Evolutionary conservation across 2,888 invertebrate species (phyloP).

Genomic region (Drosophila atroscutellata): DNA sequence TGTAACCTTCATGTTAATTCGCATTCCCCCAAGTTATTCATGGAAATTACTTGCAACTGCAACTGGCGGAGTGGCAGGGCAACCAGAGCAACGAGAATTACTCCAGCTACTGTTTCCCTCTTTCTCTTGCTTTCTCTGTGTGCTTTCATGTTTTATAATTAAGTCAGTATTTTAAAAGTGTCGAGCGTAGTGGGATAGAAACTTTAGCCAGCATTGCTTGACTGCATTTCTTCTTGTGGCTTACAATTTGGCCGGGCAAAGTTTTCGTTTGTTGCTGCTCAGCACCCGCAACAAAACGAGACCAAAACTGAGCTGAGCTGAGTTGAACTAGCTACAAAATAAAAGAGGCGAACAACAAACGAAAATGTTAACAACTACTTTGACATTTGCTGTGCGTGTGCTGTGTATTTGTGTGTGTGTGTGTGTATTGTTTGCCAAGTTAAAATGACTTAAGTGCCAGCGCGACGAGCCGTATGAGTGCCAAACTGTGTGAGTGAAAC

Average conservation of each 20-base stretch:
- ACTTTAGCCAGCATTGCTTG: conserved; percentile 65
- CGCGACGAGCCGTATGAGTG: conserved; percentile 68
- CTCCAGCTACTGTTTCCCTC: conserved; percentile 10
- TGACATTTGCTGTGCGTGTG: conserved; percentile 68
- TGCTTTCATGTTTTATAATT: conserved; percentile 77
- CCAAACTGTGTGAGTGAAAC: conserved; percentile 43
- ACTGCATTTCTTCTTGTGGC: conserved; percentile 65
- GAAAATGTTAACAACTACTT: conserved; percentile 81
- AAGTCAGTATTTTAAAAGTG: conserved; percentile 79
- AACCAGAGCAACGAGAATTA: conserved; percentile 9
- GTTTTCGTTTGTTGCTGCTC: conserved; percentile 52
- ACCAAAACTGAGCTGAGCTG: conserved; percentile 9
- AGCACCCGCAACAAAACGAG: conserved; percentile 31
- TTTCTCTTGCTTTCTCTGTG: neutral
- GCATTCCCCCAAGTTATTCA: conserved; percentile 66
- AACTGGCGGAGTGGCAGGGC: conserved; percentile 19
- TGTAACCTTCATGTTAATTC: conserved; percentile 76
- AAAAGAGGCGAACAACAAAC: conserved; percentile 22
- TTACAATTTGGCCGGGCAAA: conserved; percentile 65
- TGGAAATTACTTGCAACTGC: conserved; percentile 67
- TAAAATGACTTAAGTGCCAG: conserved; percentile 73
- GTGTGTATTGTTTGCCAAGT: conserved; percentile 59
- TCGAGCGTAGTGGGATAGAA: conserved; percentile 53
- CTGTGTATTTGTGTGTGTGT: conserved; percentile 4
- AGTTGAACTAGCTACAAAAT: conserved; percentile 10